These are phyloP conservation scores for Vicugna pacos DNA, from an alignment of 2,113 vertebrate species.

Conservation along the genomic window DNA sequence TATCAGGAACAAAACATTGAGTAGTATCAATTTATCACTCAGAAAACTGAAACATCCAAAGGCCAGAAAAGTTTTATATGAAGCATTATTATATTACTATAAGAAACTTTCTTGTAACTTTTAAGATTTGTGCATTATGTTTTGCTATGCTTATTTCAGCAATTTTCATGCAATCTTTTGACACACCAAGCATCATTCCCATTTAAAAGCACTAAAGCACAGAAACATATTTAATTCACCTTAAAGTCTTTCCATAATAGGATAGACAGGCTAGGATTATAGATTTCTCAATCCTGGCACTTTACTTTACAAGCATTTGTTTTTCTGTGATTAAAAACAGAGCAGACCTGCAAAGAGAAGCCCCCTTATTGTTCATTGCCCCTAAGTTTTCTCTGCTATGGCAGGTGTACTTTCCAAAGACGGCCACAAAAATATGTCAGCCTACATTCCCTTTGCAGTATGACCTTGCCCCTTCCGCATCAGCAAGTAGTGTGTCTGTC, in stretches of 20 bases:
- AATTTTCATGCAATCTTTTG: background rate
- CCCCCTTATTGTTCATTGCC: background rate
- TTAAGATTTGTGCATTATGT: background rate
- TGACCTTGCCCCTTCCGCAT: background rate
- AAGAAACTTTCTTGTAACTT: background rate
- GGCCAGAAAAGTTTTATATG: background rate
- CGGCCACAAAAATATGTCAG: background rate
- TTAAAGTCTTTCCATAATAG: background rate
- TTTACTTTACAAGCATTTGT: background rate
- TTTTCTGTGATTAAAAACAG: conserved; percentile 30
- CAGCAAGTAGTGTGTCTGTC: background rate
- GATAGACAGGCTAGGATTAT: background rate
- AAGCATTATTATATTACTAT: background rate
- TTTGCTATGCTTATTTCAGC: conserved; percentile 24
- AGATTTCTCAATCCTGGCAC: background rate
- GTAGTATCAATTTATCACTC: background rate
- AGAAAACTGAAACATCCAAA: background rate
- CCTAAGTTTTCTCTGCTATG: background rate
- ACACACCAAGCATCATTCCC: background rate
- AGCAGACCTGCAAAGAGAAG: background rate
- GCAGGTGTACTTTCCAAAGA: background rate
- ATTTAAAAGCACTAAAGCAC: conserved; percentile 34
- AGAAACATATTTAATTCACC: conserved; percentile 31
- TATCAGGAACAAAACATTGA: conserved; percentile 10
- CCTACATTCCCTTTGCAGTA: background rate